Base-by-base conservation (phyloP, 2,888 invertebrate genomes). In the Lomographa bimaculata region DNA sequence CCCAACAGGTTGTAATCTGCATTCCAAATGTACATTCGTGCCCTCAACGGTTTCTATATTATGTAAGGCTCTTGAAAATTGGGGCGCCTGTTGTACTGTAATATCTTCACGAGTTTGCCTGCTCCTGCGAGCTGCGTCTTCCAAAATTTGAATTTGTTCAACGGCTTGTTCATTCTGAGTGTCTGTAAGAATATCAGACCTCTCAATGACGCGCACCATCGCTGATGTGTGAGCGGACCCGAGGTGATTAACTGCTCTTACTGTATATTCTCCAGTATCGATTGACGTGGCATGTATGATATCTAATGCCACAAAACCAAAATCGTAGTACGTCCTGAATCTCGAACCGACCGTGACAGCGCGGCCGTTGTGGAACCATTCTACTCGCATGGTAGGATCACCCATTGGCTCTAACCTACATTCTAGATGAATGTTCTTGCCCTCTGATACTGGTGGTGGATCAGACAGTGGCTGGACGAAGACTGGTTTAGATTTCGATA, bases 281-380 rank as follows among this genome's bases (percentile, higher is more conserved):
- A 95, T 91, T n/a, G 97, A 94, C 36, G 96, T 97, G 8, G 97
- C 95, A 71, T 98, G 96, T 48, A 98, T 93, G 44, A 99, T 97
- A 68, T 99, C 99, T 57, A 99, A 86, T 18, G 98, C 97, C 34
- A 99, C 97, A 75, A 97, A 98, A 7, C 99, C 99, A 76, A 99
- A 99, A 73, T 99, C 99, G 68, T 97, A 96, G 74, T 97, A 97
- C 10, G 98, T 97, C 71, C 94, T 94, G 90, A 98, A 98, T 68
- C 98, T 93, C 25, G 97, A 97, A 23, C 96, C 97, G 19, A 97
- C 95, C 14, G 97, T 96, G 7, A 96, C 93, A 4, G 96, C 92
- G 64, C 93, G 93, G 12, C 97, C 98, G 79, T 99, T 98, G 66
- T 96, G 97, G 92, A 95, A 97, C 98, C 97, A 98, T 81, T 97